Evolutionary conservation across 2,797 vertebrate species (phyloP).

Genomic region (Pitangus sulphuratus): DNA sequence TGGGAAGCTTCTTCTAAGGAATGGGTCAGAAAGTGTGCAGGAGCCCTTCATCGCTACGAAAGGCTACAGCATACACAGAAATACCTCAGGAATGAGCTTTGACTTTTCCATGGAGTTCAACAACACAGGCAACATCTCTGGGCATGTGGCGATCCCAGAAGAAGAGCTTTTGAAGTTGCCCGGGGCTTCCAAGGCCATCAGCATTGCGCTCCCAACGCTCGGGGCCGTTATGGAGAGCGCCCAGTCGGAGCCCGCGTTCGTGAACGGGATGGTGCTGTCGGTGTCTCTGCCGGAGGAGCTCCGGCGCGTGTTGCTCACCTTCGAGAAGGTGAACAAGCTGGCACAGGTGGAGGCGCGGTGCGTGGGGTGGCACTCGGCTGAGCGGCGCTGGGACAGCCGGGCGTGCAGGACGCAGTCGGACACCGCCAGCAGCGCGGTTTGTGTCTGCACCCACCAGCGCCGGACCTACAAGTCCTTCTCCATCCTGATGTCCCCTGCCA

Average conservation of each 20-base stretch:
- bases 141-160: slow-evolving; percentile 47
- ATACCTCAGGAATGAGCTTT: slow-evolving; percentile 39
- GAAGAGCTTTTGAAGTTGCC: slow-evolving; percentile 48
- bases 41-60: slow-evolving; percentile 71
- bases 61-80: slow-evolving; percentile 44
- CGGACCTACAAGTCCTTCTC: slow-evolving; percentile 69
- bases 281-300: slow-evolving; percentile 61
- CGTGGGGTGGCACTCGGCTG: slow-evolving; percentile 65
- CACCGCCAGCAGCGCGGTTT: neutral
- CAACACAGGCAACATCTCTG: slow-evolving; percentile 2
- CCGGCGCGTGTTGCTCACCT: slow-evolving; percentile 36
- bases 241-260: neutral
- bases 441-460: slow-evolving; percentile 49
- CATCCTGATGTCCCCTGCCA: slow-evolving; percentile 67
- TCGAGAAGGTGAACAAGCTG: slow-evolving; percentile 67
- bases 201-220: slow-evolving; percentile 61
- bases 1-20: slow-evolving; percentile 34
- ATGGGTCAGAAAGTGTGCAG: slow-evolving; percentile 17
- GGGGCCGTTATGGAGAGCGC: slow-evolving; percentile 57
- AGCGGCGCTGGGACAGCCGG: slow-evolving; percentile 55
- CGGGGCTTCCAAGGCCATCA: slow-evolving; percentile 40
- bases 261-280: slow-evolving; percentile 67
- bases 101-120: slow-evolving; percentile 36
- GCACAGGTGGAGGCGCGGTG: slow-evolving; percentile 10
- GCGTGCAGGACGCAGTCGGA: neutral